Base-by-base conservation (phyloP, 2,888 invertebrate genomes). In the Nymphalis urticae region DNA sequence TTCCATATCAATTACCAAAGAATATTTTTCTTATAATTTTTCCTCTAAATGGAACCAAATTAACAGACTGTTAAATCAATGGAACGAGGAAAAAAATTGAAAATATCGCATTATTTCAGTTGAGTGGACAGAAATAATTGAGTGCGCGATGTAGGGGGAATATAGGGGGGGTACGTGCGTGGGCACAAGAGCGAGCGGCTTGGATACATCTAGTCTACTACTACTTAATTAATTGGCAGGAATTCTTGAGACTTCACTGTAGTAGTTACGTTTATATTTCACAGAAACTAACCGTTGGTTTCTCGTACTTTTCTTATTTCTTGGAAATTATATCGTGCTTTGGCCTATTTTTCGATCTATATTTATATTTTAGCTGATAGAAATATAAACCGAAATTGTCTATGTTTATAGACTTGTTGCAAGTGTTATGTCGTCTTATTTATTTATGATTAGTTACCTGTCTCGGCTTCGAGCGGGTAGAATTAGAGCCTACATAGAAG, bases 71-170 rank as follows among this genome's bases (percentile, higher is more conserved):
- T 48, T 48, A 48, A 61, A 48, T 66, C 53, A 62, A 62, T 72
- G 53, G 71, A 60, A 72, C 62, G 65, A 61, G 58, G 61, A 69
- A 71, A 72, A 27, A 71, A 72, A 74, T 69, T 70, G 69, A 72
- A 73, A 74, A 74, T 72, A 73, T 71, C 68, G 69, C 68, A 75
- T 85, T 81, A 82, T 80, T 75, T 76, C 85, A 82, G 82, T 75
- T 79, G 84, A 84, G 76, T 72, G 83, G 76, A 67, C 82, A 80
- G 76, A 79, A 82, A 86, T 87, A 87, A 87, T 87, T 87, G 84
- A 83, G 80, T 76, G 72, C 69, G 73, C 75, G 75, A 68, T 72
- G 73, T 72, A 72, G 69, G 63, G 36, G 68, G 69, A 70, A 64
- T 53, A n/a, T 32, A 66, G 66, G 67, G 50, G 66, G 63, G 62